Base-by-base conservation (phyloP, 2,113 vertebrate species). In the Pedionomus torquatus region DNA sequence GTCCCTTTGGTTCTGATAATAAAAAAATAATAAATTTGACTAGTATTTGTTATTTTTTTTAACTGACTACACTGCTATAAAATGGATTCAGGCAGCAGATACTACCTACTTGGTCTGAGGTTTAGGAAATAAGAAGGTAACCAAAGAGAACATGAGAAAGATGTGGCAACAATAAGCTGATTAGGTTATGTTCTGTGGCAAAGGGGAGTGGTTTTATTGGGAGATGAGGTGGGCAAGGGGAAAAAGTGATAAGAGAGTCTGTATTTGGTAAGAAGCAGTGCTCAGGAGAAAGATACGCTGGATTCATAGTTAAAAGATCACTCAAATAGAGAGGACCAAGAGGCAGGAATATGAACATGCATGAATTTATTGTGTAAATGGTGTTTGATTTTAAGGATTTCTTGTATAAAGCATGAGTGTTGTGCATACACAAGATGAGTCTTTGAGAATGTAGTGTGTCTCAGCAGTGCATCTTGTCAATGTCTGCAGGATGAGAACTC, bases 291-390 rank as follows among this genome's bases (percentile, higher is more conserved):
- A 43, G 35, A 20, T 25, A 9, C 8, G 11, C 28, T 76, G 51
- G 10, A 15, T 54, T 65, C 1, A 0, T 33, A 44, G 13, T 60
- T 46, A 37, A 25, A 88, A 66, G 63, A 87, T n/a, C 25, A n/a
- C 13, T 84, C 30, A 26, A 31, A 20, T 8, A 60, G 39, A 46
- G 17, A 60, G n/a, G 26, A 58, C 63, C 5, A 58, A 49, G 26
- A 85, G 80, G 21, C 14, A 74, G 23, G 70, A 91, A 58, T 64
- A n/a, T 1, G 2, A 44, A 60, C 20, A 11, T 2, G 2, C 39
- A 3, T 25, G 1, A 30, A 39, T 72, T 81, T 70, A 31, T 23
- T 23, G 5, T 68, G 60, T 78, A 23, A 80, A 61, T 0, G 0
- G 39, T 49, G 43, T 18, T 41, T 51, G 41, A 21, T 61, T 80